Evolutionary conservation across 2,113 vertebrate species (phyloP).

Genomic region (Rallus limicola): DNA sequence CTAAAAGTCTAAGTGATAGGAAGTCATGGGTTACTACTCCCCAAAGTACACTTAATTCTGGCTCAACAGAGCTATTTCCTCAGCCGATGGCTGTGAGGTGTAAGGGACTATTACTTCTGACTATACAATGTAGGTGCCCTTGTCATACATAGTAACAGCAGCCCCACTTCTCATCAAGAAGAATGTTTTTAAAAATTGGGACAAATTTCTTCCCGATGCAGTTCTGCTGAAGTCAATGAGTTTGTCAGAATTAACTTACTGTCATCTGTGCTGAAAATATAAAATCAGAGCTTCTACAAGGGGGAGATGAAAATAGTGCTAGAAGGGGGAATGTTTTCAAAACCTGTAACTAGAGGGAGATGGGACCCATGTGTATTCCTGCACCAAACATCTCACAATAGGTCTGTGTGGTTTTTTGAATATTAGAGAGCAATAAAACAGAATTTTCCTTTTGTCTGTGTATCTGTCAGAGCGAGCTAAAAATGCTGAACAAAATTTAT

Average conservation of each 20-base stretch:
- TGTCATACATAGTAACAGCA: background rate
- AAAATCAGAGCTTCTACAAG: background rate
- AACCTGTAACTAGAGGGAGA: background rate
- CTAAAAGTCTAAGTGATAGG: background rate
- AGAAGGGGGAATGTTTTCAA: background rate
- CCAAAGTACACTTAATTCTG: background rate
- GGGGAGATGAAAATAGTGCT: background rate
- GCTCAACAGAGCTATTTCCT: background rate
- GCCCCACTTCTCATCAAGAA: background rate
- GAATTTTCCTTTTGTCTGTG: background rate
- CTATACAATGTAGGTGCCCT: background rate
- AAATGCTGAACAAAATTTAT: background rate
- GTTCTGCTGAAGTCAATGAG: background rate
- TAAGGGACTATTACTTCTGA: background rate
- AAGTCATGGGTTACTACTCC: background rate
- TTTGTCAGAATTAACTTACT: background rate
- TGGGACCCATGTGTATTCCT: background rate
- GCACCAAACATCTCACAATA: background rate
- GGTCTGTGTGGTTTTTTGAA: background rate
- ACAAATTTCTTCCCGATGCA: background rate
- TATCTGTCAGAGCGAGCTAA: background rate
- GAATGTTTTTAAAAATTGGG: background rate
- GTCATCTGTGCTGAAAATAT: background rate
- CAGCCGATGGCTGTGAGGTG: background rate
- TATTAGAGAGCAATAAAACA: background rate